phyloP scores from a whole-genome alignment of 2,888 invertebrate genomes.

The Limnephilus marmoratus region DNA sequence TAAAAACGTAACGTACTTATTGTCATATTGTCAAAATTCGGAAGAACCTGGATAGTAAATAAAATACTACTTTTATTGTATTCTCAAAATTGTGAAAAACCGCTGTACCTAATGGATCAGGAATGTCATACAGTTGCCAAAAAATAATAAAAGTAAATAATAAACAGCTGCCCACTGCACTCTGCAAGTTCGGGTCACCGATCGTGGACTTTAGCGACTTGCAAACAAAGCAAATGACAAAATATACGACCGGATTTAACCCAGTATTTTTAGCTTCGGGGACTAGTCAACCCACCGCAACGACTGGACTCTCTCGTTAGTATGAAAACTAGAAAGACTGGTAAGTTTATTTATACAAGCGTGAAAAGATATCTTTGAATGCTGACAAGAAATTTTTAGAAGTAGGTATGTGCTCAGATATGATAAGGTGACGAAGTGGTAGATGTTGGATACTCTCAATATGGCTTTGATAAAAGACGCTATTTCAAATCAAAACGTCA shows the following conservation, averaged over 20 bases:
- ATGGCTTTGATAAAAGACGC: no score
- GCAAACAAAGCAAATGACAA: conserved; percentile 5
- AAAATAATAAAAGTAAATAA: background rate
- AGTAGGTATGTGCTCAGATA: background rate
- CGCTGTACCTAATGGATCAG: background rate
- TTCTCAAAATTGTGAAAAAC: background rate
- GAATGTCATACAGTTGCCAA: background rate
- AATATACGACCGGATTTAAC: background rate
- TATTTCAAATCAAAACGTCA: no score
- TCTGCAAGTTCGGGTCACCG: background rate
- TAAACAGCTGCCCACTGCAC: background rate
- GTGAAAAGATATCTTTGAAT: background rate
- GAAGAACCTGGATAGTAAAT: background rate
- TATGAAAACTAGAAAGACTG: background rate
- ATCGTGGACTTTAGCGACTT: background rate
- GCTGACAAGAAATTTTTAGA: background rate
- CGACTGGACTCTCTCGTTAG: background rate
- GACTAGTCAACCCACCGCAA: background rate
- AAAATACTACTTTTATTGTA: background rate
- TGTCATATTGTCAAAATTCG: no score
- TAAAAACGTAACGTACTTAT: no score
- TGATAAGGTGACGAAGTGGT: background rate
- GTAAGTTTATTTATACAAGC: background rate
- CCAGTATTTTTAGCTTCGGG: conserved; percentile 20
- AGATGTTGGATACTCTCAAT: no score